phyloP scores from a whole-genome alignment of 64 coral and sea anemone genomes.

The Anthopleura sola region DNA sequence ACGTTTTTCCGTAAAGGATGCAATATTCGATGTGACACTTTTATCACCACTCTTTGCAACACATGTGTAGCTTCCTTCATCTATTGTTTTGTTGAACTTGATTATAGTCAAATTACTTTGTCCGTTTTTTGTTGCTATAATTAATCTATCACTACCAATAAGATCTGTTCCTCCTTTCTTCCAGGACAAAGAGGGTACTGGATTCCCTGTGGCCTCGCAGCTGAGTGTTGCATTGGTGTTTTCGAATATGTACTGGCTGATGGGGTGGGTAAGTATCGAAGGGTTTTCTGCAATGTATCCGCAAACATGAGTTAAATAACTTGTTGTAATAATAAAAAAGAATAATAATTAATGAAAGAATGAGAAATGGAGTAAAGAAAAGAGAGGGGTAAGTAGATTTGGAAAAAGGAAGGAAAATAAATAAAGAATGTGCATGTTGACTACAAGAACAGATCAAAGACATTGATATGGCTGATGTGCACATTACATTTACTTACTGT shows the following conservation, averaged over 20 bases:
- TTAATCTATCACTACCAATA: not conserved
- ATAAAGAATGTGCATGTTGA: no score
- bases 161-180: not conserved
- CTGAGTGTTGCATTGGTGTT: not conserved
- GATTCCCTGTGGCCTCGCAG: conserved; percentile 22
- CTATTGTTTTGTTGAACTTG: not conserved
- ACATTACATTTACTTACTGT: no score
- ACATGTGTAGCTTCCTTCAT: conserved; percentile 24
- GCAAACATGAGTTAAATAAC: no score
- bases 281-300: no score
- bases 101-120: conserved; percentile 9
- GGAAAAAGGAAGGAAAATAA: no score
- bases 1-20: conserved; percentile 2
- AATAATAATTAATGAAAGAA: no score
- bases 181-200: conserved; percentile 14
- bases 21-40: not conserved
- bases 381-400: no score
- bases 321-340: no score
- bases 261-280: not conserved
- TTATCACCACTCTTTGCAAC: not conserved
- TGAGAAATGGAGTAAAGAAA: no score
- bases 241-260: not conserved
- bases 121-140: not conserved
- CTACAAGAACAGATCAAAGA: no score
- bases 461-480: no score